Conservation (phyloP, 1,140 invertebrate species). For the Popillia japonica region DNA sequence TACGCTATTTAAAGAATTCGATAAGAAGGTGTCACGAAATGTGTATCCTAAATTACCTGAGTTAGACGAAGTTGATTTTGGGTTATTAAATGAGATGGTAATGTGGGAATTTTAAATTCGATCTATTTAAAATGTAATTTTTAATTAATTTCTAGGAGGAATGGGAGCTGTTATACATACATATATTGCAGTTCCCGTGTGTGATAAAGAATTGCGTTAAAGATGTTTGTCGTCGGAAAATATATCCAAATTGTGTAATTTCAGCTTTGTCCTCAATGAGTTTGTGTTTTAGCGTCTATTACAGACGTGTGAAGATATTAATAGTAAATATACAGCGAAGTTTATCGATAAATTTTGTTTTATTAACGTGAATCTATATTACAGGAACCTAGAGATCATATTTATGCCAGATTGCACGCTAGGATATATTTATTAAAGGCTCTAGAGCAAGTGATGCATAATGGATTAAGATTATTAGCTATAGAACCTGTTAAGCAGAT, state of each 20-base stretch:
- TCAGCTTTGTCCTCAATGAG: constrained; percentile 69
- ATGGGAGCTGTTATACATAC: constrained; percentile 75
- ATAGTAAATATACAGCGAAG: constrained; percentile 64
- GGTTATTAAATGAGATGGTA: constrained; percentile 70
- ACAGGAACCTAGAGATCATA: constrained; percentile 69
- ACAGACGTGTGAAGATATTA: constrained; percentile 72
- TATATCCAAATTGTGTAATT: constrained; percentile 70
- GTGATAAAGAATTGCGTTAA: constrained; percentile 65
- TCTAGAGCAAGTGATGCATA: constrained; percentile 69
- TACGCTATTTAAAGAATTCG: constrained; percentile 69
- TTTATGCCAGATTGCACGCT: constrained; percentile 70
- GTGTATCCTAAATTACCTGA: constrained; percentile 67
- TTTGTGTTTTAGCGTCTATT: constrained; percentile 75
- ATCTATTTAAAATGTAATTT: background rate
- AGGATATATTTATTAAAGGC: constrained; percentile 72
- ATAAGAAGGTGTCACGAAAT: constrained; percentile 60
- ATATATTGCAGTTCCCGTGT: constrained; percentile 69
- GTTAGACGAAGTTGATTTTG: constrained; percentile 66
- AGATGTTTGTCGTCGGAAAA: constrained; percentile 60
- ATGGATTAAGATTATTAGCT: constrained; percentile 67
- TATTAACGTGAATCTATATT: no score
- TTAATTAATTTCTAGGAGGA: constrained; percentile 66
- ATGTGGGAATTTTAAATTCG: constrained; percentile 31
- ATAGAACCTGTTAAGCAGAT: constrained; percentile 72
- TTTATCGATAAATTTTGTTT: no score